Base-by-base conservation (phyloP, 2,113 vertebrate genomes). In the Sylvia atricapilla region DNA sequence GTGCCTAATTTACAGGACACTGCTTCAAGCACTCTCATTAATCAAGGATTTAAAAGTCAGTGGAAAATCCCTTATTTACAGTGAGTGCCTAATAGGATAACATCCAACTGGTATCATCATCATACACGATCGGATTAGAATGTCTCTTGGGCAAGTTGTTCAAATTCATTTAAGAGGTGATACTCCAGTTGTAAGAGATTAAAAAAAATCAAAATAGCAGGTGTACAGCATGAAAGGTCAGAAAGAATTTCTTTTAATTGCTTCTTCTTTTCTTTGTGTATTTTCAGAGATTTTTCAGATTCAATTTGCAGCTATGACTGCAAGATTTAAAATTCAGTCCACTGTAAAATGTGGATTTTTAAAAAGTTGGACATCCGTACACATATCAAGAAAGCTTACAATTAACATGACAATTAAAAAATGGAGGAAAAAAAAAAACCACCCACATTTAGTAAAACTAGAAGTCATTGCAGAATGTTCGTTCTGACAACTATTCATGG, bases 41-140 rank as follows among this genome's bases (percentile, higher is more conserved):
- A 96, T 89, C 69, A 87, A 84, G 94, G 93, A 95, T 95, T 96
- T 95, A 94, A 96, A 95, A 94, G 85, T 91, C 95, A 89, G 72
- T 56, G 73, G 84, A 96, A 95, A 96, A 96, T 93, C 91, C 58
- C 89, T 84, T 90, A 90, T 92, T 96, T 96, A 95, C 92, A 87
- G 78, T 16, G 37, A 94, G 53, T 85, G 78, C 44, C 73, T 95
- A 96, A 96, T 70, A 91, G 95, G 94, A 96, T 96, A 96, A 97
- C 90, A 96, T 87, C 92, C 93, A 96, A 81, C 91, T 55, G 49
- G 80, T 76, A 93, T 93, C 92, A 95, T 92, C 83, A 81, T 76
- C 87, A 84, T 64, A 87, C 52, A 77, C 2, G 4, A 94, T 80
- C 0, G 76, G 94, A 96, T 97, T 97, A 96, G 86, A 76, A 75